Base-by-base conservation (phyloP, 2,113 vertebrate species). In the Mus spicilegus region DNA sequence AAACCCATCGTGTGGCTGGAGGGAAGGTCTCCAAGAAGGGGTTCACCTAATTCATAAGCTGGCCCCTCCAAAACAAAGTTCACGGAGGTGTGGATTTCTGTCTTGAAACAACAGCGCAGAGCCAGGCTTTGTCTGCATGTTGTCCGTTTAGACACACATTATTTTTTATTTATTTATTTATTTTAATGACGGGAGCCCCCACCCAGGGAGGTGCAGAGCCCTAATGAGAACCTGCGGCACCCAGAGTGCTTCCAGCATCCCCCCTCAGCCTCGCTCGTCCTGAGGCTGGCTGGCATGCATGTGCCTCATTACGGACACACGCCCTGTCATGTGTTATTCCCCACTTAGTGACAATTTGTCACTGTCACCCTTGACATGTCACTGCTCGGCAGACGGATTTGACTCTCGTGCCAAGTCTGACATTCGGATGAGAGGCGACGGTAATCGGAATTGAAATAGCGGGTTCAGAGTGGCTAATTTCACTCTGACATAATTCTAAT, bases 311-410 rank as follows among this genome's bases (percentile, higher is more conserved):
- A 98, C 97, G 98, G 98, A 98, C 98, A 22, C 98, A 98, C 0
- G 95, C 97, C 98, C 98, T 98, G 98, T 98, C 98, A 97, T 98
- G 98, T 98, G 98, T 97, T 98, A 98, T 98, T 98, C 98, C 98
- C 98, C 98, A 99, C 99, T 99, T 99, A 99, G 98, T 98, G 98
- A 99, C 98, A 98, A 99, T 99, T 99, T 99, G 98, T 99, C 99
- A 99, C 98, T 99, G 99, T 99, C 99, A 98, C 98, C 98, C 98
- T 98, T 98, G 98, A 98, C 98, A 98, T 98, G 98, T 98, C 98
- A 97, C 91, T 98, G 98, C 97, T 96, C 97, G 90, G 98, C 97
- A 98, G 98, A 98, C 98, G 98, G 98, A 96, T 98, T 95, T 98
- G 98, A 98, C 98, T 98, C 97, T n/a, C 67, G 77, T 76, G 87